Conservation (phyloP, 53 echinoderm and acorn worm species). For the Paelopatides confundens region DNA sequence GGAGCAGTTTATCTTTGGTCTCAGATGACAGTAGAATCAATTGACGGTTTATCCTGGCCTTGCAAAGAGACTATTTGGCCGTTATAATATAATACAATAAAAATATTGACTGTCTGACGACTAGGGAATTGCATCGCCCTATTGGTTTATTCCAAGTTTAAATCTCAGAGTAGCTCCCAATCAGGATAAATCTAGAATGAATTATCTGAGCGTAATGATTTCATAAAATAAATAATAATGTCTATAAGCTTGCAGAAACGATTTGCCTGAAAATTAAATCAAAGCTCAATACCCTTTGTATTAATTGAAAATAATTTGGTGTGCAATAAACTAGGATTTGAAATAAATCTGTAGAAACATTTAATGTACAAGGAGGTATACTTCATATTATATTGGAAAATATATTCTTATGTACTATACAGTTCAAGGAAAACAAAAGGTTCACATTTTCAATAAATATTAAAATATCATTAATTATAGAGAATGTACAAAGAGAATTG, state of each 20-base stretch:
- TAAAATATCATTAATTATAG: no score
- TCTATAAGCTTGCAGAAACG: not conserved
- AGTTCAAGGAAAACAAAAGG: no score
- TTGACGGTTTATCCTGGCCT: conserved; percentile 15
- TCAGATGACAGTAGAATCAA: conserved; percentile 39
- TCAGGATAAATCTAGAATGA: conserved; percentile 10
- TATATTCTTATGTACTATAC: no score
- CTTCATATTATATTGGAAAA: no score
- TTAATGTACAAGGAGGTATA: not conserved
- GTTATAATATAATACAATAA: conserved; percentile 33
- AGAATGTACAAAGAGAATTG: no score
- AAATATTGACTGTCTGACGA: conserved; percentile 29
- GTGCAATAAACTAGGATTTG: not conserved
- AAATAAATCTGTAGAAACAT: not conserved
- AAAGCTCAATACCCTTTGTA: not conserved
- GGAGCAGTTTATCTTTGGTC: conserved; percentile 47
- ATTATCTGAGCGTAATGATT: not conserved
- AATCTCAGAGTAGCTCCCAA: not conserved
- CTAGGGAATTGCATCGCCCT: conserved; percentile 7
- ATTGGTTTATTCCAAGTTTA: not conserved
- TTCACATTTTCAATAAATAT: no score
- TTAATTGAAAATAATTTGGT: not conserved
- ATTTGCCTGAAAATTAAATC: not conserved
- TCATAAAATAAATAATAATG: not conserved
- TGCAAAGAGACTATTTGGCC: conserved; percentile 36